Base-by-base conservation (phyloP, 2,113 vertebrate genomes). In the Macroglossus sobrinus region DNA sequence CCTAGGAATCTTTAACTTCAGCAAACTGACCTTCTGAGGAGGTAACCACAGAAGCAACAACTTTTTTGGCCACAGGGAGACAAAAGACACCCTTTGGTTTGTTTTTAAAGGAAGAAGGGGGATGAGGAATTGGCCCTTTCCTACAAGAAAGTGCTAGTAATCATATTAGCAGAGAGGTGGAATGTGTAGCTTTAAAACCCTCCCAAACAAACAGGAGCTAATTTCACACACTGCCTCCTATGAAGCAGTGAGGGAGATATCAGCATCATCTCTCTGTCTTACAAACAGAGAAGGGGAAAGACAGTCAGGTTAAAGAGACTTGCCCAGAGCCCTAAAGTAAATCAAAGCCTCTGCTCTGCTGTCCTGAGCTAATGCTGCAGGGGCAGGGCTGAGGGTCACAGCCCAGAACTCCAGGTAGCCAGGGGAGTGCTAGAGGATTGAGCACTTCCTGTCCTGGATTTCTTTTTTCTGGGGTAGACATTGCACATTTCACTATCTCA, bases 181-280 rank as follows among this genome's bases (percentile, higher is more conserved):
- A 84, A 96, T 88, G 78, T 89, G 63, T 81, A 11, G 78, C 85
- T 95, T 82, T 87, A 50, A 93, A 96, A 84, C 75, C 80, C 87
- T 92, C 89, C 89, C 94, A 94, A 89, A 93, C 55, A 95, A 91
- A 85, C 59, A 94, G 91, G 63, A 96, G 89, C 93, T 86, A n/a
- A 90, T 85, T 94, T 96, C 94, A 88, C 94, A 85, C 24, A 11
- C 43, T 19, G 53, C 88, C 88, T 91, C 43, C 19, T 92, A 80
- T 18, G 22, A 53, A 45, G 57, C 80, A 63, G 21, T 7, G 45
- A 53, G 26, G 45, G 78, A 76, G 45, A 16, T 57, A 95, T 74
- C 94, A 75, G 91, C 75, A 55, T 33, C 64, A 79, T 95, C 95
- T 96, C 76, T 71, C 72, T 93, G 81, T 69, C 89, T 89, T 75